These are phyloP conservation scores for Microtus richardsoni DNA, from an alignment of 2,113 vertebrate species.

Conservation along the genomic window DNA sequence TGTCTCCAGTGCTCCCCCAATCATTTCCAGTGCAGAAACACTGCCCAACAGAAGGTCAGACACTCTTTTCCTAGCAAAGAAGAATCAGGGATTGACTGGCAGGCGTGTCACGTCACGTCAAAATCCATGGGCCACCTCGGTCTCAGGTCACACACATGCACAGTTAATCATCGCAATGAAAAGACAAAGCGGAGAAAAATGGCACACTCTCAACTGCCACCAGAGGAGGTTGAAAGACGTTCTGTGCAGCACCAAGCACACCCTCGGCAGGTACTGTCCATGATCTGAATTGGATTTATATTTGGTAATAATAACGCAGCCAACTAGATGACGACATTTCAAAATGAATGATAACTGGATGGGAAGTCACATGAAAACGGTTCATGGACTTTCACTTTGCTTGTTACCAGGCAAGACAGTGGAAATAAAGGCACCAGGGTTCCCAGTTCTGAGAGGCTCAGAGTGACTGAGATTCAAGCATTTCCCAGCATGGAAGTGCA, in stretches of 20 bases:
- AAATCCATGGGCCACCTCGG: background rate
- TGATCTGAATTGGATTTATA: slow-evolving; percentile 13
- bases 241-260: no score
- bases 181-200: background rate
- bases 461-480: background rate
- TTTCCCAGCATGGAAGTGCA: background rate
- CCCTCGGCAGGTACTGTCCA: background rate
- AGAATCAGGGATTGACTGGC: background rate
- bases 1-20: background rate
- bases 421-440: background rate
- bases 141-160: background rate
- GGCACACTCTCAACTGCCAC: background rate
- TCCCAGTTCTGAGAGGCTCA: background rate
- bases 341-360: background rate
- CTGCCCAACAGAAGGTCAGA: background rate
- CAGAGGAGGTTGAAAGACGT: background rate
- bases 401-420: background rate
- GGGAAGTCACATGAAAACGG: background rate
- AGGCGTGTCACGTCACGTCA: fast-evolving
- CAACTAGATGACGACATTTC: background rate
- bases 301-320: background rate
- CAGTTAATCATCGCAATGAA: background rate
- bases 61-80: fast-evolving
- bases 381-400: background rate
- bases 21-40: background rate